Conservation (phyloP, 2,797 vertebrate species). For the Notamacropus eugenii region DNA sequence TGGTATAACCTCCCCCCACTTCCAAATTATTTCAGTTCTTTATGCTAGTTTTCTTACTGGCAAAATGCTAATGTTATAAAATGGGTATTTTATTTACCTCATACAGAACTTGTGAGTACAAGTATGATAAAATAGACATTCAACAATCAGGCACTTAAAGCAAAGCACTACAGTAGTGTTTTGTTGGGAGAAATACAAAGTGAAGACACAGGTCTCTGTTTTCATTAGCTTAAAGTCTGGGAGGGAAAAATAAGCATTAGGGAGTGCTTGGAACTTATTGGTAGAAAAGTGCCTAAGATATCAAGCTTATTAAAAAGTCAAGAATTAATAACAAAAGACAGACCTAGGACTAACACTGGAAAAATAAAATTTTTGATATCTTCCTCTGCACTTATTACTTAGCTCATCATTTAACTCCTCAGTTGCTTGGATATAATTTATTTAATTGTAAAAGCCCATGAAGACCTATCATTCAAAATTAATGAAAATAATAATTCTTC, state of each 20-base stretch:
- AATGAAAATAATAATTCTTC: not conserved
- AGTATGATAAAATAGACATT: not conserved
- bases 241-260: not conserved
- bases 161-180: not conserved
- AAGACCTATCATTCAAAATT: not conserved
- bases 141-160: not conserved
- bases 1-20: not conserved
- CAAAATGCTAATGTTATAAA: not conserved
- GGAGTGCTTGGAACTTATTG: not conserved
- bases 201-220: not conserved
- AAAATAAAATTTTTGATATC: not conserved
- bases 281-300: not conserved
- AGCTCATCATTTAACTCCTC: not conserved
- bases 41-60: not conserved
- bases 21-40: not conserved
- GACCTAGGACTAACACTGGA: not conserved
- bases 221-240: not conserved
- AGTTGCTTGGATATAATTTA: not conserved
- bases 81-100: not conserved
- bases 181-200: not conserved
- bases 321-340: not conserved
- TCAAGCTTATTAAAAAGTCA: not conserved
- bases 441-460: constrained; percentile 1
- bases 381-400: not conserved
- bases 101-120: not conserved